Base-by-base conservation (phyloP, 2,888 invertebrate species). In the Brachyptera putata region DNA sequence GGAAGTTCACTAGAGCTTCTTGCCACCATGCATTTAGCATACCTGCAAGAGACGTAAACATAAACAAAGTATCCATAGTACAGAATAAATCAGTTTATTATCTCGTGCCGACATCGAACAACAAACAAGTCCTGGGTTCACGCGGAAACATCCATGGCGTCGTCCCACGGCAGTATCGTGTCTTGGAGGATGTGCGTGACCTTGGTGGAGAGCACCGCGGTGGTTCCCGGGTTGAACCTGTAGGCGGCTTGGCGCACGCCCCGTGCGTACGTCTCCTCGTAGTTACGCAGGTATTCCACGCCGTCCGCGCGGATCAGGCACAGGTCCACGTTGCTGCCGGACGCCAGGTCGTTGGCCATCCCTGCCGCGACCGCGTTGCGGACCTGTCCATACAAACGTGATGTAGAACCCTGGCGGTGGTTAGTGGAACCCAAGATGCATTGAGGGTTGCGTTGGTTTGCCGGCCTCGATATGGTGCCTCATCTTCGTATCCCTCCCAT, bases 321-420 rank as follows among this genome's bases (percentile, higher is more conserved):
- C 58, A 99, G 74, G 76, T 99, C 98, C 16, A 97, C 86, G 76
- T 95, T 94, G 14, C 93, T 94, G 57, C 98, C 97, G 43, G 97
- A 98, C 11, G 93, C 96, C 70, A 98, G 82, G 76, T 99, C 99
- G 76, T 99, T 97, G 76, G 96, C 95, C 69, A 99, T 92, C 79
- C 99, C 99, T 69, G 94, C 95, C 55, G 91, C 89, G 70, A 99
- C 93, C 0, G 94, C 97, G 79, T 96, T 89, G 48, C 94, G 83
- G 0, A 98, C 95, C 60, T 53, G 11, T 21, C 7, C 3, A 46
- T n/a, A 13, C 11, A n/a, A n/a, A n/a, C n/a, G n/a, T n/a, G n/a
- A n/a, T n/a, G n/a, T n/a, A n/a, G n/a, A n/a, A n/a, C n/a, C n/a
- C n/a, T n/a, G n/a, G n/a, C n/a, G n/a, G n/a, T n/a, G n/a, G n/a